Evolutionary conservation across 2,113 vertebrate genomes (phyloP).

Genomic region (Taxidea taxus): DNA sequence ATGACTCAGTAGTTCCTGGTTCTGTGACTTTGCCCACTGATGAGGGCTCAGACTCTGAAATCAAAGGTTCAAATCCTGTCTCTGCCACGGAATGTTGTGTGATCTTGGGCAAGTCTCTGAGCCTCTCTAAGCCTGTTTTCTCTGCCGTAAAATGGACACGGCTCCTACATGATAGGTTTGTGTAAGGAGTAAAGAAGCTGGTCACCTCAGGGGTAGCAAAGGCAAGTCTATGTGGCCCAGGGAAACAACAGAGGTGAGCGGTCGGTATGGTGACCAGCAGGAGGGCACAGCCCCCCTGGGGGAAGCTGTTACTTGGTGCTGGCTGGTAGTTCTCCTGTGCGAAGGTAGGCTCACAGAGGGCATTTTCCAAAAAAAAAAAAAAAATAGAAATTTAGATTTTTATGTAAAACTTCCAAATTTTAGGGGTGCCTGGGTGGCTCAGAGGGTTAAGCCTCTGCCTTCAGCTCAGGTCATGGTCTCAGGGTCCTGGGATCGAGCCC

Average conservation of each 20-base stretch:
- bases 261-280: background rate
- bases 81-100: background rate
- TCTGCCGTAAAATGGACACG: background rate
- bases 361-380: background rate
- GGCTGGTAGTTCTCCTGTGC: background rate
- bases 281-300: background rate
- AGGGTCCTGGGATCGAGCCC: too few relatives aligned
- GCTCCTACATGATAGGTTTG: background rate
- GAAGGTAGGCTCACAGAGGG: background rate
- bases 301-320: too few relatives aligned
- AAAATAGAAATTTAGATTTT: background rate
- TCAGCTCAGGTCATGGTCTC: too few relatives aligned
- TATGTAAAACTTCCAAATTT: background rate
- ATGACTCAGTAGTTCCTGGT: background rate
- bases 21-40: background rate
- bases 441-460: too few relatives aligned
- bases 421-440: too few relatives aligned
- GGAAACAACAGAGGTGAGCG: background rate
- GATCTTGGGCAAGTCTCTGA: background rate
- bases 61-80: background rate
- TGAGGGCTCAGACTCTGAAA: background rate
- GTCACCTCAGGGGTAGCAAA: background rate
- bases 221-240: background rate
- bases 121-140: background rate
- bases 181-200: background rate